Base-by-base conservation (phyloP, 2,888 invertebrate genomes). In the Eupithecia inturbata region DNA sequence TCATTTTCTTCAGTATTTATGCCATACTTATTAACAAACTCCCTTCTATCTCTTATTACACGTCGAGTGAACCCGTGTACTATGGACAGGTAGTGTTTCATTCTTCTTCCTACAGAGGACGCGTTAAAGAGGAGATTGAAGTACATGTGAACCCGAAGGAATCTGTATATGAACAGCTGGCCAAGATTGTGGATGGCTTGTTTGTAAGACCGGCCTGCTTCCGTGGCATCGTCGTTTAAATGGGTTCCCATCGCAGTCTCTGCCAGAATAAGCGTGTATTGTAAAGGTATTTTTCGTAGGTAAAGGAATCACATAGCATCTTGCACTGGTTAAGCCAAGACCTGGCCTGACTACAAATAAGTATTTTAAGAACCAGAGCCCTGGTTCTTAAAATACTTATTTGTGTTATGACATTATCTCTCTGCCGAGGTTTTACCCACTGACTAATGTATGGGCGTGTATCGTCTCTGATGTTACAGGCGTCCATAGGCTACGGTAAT, bases 171-270 rank as follows among this genome's bases (percentile, higher is more conserved):
- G 0, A 93, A 78, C 9, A 89, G 80, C 41, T 79, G 68, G 49
- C 92, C 93, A 1, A 95, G 81, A 2, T 88, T 83, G 70, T 95
- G 89, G 67, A 96, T 94, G 39, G 95, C 94, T 16, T 93, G 83
- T 64, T 96, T 95, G 83, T 96, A 97, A 64, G 91, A 91, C 36
- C 89, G 90, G 6, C 95, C 93, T 62, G 81, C 80, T 2, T 80
- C 78, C 12, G 87, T 83, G 14, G 89, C 85, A 73, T 95, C 91
- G 41, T 92, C 89, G 66, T 93, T 90, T 19, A 97, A 88, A 76
- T 95, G 93, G 2, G 95, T 95, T 1, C 97, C 97, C 96, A 97
- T 96, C 19, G 97, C 96, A 22, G 96, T 95, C 91, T 95, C 95
- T 95, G 80, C 64, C 67, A 57, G 14, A 26, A 14, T 26, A 12